Evolutionary conservation across 2,888 invertebrate species (phyloP), one percentile per base, ranked within the genome.

Genomic region (Megastigmus dorsalis): DNA sequence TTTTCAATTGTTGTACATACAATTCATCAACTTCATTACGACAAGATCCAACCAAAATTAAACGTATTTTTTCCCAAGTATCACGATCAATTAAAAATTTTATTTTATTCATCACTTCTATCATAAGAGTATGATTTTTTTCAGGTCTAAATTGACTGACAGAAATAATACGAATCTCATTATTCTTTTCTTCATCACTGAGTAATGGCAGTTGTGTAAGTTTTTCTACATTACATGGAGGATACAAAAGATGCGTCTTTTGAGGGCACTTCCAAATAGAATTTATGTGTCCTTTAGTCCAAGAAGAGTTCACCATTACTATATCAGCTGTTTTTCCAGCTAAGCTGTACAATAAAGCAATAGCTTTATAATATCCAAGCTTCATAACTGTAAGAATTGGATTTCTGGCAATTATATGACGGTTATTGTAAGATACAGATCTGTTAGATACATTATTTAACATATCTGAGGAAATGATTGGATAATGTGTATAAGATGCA

Each of bases 131-230:
- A 85, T 99, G 99, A 88, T 99, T 95, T 89, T 99, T 99, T 89
- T 99, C 99, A 0, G 98, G 98, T 1, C 99, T 91, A 89, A 98
- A 99, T 89, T 99, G 99, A 0, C 96, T 97, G 48, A 99, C 92
- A 0, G 98, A 98, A 60, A 99, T 89, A 72, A 99, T 95, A 23
- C 92, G 90, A 77, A 94, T 93, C 0, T 88, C 88, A 20, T 90
- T 81, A 20, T 79, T 78, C 74, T 89, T 89, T 52, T 91, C 88
- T 0, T 90, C 88, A 9, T 88, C 85, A 5, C 80, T 82, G 41
- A 89, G 88, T 2, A 90, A 86, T 38, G 90, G 88, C 33, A 94
- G 84, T 28, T 87, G 87, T 79, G 90, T 91, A 45, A 95, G 89
- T 78, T 92, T 91, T 55, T 91, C 90, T 0, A 96, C 94, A 88